These are phyloP conservation scores for Lypha dubia DNA, from an alignment of 2,888 invertebrate genomes.

Conservation along the genomic window DNA sequence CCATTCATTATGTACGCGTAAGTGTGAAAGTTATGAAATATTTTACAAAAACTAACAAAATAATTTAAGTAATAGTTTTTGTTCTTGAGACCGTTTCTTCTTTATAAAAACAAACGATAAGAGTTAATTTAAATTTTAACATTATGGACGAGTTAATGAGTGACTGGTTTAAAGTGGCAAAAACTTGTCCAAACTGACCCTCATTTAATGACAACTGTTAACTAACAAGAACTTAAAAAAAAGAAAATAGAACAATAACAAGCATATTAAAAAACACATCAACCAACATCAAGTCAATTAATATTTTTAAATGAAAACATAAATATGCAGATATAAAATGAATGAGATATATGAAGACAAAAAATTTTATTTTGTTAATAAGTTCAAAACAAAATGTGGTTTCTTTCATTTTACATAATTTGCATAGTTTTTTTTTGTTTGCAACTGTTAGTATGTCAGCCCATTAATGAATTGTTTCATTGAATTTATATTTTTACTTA, in stretches of 20 bases:
- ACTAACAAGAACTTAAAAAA: constrained; percentile 28
- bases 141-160: constrained; percentile 5
- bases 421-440: background rate
- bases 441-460: background rate
- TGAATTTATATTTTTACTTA: constrained; percentile 11
- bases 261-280: background rate
- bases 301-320: constrained; percentile 41
- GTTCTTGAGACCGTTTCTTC: background rate
- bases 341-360: background rate
- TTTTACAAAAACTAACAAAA: constrained; percentile 7
- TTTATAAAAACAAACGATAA: background rate
- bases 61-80: constrained; percentile 1
- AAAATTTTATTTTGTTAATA: constrained; percentile 3
- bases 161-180: constrained; percentile 12
- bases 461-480: constrained; percentile 2
- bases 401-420: constrained; percentile 1
- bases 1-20: background rate
- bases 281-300: constrained; percentile 46
- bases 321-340: constrained; percentile 14
- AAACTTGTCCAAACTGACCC: constrained; percentile 18
- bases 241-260: background rate
- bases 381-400: constrained; percentile 29
- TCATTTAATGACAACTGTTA: constrained; percentile 64
- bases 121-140: background rate
- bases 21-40: constrained; percentile 15